phyloP scores from a whole-genome alignment of 2,113 vertebrate genomes.

The Orcinus orca region DNA sequence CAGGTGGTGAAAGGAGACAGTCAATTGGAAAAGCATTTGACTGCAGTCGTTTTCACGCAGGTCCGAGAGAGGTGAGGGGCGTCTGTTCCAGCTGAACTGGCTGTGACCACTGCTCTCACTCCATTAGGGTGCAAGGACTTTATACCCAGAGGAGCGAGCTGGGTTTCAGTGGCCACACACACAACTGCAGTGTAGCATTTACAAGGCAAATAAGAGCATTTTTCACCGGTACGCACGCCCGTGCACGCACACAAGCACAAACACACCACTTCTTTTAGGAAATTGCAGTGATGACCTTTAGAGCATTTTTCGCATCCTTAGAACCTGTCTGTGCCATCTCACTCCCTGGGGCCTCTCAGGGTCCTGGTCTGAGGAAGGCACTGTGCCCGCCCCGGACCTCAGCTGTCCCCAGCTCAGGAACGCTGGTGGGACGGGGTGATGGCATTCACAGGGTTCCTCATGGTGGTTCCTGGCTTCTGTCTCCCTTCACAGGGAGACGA shows the following conservation, averaged over 20 bases:
- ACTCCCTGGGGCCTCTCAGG: background rate
- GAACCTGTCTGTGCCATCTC: background rate
- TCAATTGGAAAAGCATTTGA: accelerated
- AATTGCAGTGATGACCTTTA: accelerated
- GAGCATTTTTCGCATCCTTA: background rate
- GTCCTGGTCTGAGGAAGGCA: background rate
- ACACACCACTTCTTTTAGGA: background rate
- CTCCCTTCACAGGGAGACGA: background rate
- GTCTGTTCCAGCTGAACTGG: background rate
- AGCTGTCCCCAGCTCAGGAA: background rate
- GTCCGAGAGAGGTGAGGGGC: background rate
- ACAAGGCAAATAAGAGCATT: no score
- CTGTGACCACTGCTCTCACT: background rate
- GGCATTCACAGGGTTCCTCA: background rate
- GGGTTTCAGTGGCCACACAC: no score
- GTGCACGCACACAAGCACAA: background rate
- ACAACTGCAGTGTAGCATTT: background rate
- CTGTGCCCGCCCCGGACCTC: no score
- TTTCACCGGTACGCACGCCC: accelerated
- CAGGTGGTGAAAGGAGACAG: background rate
- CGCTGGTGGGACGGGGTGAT: accelerated
- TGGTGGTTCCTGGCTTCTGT: no score
- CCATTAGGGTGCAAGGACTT: background rate
- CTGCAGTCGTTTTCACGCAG: accelerated
- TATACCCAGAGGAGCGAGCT: accelerated